Evolutionary conservation across 2,888 invertebrate genomes (phyloP).

Genomic region (Lordiphosa fenestrarum): DNA sequence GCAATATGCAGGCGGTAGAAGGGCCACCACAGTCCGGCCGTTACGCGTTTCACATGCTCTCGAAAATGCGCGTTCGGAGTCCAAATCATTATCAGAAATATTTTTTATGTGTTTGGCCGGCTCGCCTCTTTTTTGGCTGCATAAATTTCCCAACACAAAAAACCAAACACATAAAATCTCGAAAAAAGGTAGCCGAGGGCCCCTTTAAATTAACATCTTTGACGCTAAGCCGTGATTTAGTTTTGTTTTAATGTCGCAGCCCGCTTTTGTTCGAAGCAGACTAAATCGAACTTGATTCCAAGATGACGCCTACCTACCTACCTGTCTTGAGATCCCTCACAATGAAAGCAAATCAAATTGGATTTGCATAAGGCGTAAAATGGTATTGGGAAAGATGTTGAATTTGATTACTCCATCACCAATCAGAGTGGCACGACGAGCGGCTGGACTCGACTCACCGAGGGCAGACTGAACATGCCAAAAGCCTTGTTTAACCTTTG

Average conservation of each 20-base stretch:
- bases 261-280: slow-evolving; percentile 45
- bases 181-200: slow-evolving; percentile 59
- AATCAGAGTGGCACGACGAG: slow-evolving; percentile 17
- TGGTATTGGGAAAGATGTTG: slow-evolving; percentile 11
- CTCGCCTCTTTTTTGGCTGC: slow-evolving; percentile 57
- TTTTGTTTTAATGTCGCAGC: slow-evolving; percentile 77
- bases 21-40: slow-evolving; percentile 47
- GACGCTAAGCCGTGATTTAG: slow-evolving; percentile 78
- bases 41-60: slow-evolving; percentile 46
- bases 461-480: slow-evolving; percentile 39
- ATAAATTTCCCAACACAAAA: slow-evolving; percentile 46
- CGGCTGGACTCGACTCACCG: neutral
- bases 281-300: slow-evolving; percentile 46
- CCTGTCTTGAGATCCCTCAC: slow-evolving; percentile 37
- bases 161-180: slow-evolving; percentile 18
- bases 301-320: slow-evolving; percentile 58
- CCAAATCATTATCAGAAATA: slow-evolving; percentile 41
- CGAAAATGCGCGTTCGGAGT: slow-evolving; percentile 26
- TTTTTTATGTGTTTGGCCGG: slow-evolving; percentile 52
- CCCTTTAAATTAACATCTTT: slow-evolving; percentile 72
- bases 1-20: slow-evolving; percentile 58
- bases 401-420: slow-evolving; percentile 5
- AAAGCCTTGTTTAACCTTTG: slow-evolving; percentile 79
- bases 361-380: slow-evolving; percentile 56
- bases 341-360: slow-evolving; percentile 48